Base-by-base conservation (phyloP, 2,113 vertebrate species). In the Galeopterus variegatus region DNA sequence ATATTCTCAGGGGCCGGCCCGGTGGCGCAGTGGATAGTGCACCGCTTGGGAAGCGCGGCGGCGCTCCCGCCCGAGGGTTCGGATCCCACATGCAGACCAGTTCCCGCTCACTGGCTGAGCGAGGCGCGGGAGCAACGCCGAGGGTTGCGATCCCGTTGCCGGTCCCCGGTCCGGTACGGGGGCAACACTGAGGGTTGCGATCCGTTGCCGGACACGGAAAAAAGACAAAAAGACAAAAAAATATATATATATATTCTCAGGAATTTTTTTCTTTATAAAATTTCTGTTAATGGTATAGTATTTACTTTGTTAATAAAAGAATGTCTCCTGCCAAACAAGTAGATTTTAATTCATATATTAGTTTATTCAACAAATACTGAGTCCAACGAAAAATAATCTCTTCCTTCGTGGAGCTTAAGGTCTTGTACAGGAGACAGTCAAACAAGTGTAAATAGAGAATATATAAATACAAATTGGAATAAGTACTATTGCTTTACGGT, bases 401-500 rank as follows among this genome's bases (percentile, higher is more conserved):
- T 76, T 91, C 23, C 26, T 96, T 89, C 50, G 36, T 69, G 62
- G 41, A 81, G 6, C 50, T 89, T 86, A 45, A 90, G 65, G 31
- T 87, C 50, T 86, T 6, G 5, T 92, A 2, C 21, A 50, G 26
- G 36, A 83, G 13, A 41, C 36, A 87, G 36, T 58, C 41, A 84
- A 36, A 52, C 8, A 92, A 72, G 9, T 54, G 18, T 67, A 83
- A 56, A 73, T 8, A 82, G 54, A 82, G 54, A 88, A 41, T 77
- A 18, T 45, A 15, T 87, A 93, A 83, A 72, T 97, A 85, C 65
- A 96, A 77, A 70, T 87, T 69, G 65, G 41, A 24, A 28, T 91
- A 86, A 62, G 10, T 73, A 26, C 69, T 91, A 1, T 89, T 81
- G 85, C 91, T 95, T 91, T 84, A 64, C 79, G 84, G 41, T 86